A percentile compares a stretch with the other conserved stretches of the same genome.
These are phyloP conservation scores for Anhinga anhinga DNA, from an alignment of 2,113 vertebrate species.

Conservation along the genomic window DNA sequence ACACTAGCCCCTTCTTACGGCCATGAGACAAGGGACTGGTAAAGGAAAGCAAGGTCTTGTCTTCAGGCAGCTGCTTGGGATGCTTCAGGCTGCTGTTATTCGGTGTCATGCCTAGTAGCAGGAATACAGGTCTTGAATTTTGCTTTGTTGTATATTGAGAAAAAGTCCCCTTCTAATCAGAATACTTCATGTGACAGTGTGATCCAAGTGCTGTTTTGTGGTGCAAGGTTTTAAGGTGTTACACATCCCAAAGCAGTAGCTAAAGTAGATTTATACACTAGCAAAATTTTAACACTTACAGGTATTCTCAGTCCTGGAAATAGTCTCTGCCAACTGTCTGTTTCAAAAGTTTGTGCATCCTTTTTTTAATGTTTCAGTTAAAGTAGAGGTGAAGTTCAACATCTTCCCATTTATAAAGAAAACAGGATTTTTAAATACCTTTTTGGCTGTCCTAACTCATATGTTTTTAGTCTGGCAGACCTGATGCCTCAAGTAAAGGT, in stretches of 20 bases:
- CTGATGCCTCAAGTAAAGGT: conserved; percentile 95
- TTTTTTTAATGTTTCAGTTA: background rate
- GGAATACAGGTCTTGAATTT: background rate
- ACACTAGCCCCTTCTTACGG: fast-evolving
- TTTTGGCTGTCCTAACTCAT: background rate
- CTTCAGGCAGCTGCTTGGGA: background rate
- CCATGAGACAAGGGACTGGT: background rate
- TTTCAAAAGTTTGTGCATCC: background rate
- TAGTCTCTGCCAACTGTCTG: background rate
- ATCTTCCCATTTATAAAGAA: background rate
- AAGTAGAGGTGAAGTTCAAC: background rate
- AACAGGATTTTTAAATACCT: background rate
- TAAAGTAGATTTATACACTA: background rate
- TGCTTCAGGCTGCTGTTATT: background rate
- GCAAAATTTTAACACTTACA: background rate
- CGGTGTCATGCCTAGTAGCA: background rate
- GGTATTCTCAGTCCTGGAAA: background rate
- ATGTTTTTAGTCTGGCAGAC: conserved; percentile 82
- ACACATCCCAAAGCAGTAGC: background rate
- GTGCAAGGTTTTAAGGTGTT: background rate
- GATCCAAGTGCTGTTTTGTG: background rate
- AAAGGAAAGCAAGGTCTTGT: background rate
- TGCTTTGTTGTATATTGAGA: background rate
- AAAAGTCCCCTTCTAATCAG: background rate
- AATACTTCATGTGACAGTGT: background rate